Evolutionary conservation across 2,797 vertebrate species (phyloP).

Genomic region (Scarus forsteni): DNA sequence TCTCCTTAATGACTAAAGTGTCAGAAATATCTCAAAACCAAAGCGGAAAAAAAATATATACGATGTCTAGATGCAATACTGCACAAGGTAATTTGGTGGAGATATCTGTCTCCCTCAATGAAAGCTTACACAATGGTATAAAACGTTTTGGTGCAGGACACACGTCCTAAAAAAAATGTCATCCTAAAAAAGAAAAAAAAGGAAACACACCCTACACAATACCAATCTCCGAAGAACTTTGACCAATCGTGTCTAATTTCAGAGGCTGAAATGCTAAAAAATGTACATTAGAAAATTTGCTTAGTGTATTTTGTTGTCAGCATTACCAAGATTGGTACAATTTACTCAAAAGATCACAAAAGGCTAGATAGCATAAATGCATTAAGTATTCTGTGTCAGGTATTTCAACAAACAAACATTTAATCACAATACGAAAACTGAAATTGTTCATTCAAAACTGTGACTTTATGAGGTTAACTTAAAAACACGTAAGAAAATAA

Average conservation of each 20-base stretch:
- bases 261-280: conserved; percentile 6
- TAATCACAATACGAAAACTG: conserved; percentile 2
- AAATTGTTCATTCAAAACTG: conserved; percentile 13
- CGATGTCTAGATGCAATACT: too few relatives aligned
- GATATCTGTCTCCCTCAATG: too few relatives aligned
- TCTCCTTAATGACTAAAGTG: background rate
- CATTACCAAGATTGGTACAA: background rate
- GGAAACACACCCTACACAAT: background rate
- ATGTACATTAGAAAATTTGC: background rate
- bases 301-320: conserved; percentile 6
- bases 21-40: background rate
- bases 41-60: background rate
- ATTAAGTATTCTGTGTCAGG: conserved; percentile 17
- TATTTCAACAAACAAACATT: conserved; percentile 18
- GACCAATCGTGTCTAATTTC: background rate
- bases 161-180: background rate
- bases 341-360: background rate
- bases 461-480: background rate
- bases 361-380: conserved; percentile 14
- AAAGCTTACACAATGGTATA: background rate
- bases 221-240: background rate
- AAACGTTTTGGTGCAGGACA: background rate
- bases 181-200: background rate
- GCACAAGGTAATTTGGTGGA: background rate
- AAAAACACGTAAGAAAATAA: conserved; percentile 1